Evolutionary conservation across 2,888 invertebrate species (phyloP), one percentile per base, ranked within the genome.

Genomic region (Zeuzera pyrina): DNA sequence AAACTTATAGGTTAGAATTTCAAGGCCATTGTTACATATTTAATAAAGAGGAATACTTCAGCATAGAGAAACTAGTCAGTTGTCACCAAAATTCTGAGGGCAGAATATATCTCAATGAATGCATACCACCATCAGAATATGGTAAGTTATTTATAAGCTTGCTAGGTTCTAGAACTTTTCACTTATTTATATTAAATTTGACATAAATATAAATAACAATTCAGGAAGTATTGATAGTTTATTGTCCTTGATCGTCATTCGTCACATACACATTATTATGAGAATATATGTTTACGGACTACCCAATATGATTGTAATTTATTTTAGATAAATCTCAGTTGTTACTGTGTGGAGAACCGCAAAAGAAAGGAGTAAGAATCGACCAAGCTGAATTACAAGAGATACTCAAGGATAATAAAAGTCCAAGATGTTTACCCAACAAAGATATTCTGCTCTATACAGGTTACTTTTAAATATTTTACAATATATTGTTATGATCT

Each of bases 121-220:
- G 94, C 51, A 85, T 95, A 60, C 94, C 93, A 12, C 92, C 94
- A 6, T 93, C 94, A 0, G 94, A 94, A 84, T 93, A 93, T 76
- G 95, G 93, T 93, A 73, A 65, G 61, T 42, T 8, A 3, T 2
- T 22, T n/a, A n/a, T 22, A 7, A 22, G 11, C 4, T 22, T 5
- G 22, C 10, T 2, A n/a, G 11, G 33, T n/a, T n/a, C n/a, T n/a
- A n/a, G n/a, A n/a, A n/a, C n/a, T n/a, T n/a, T n/a, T n/a, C n/a
- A n/a, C n/a, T n/a, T n/a, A n/a, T n/a, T n/a, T n/a, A n/a, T n/a
- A n/a, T n/a, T n/a, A n/a, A n/a, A n/a, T n/a, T n/a, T n/a, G n/a
- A n/a, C n/a, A n/a, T n/a, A n/a, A n/a, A n/a, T n/a, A n/a, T n/a
- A n/a, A n/a, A n/a, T n/a, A n/a, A n/a, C n/a, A n/a, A n/a, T n/a